phyloP scores from a whole-genome alignment of 2,888 invertebrate species.

The Meiosimyza platycephala region DNA sequence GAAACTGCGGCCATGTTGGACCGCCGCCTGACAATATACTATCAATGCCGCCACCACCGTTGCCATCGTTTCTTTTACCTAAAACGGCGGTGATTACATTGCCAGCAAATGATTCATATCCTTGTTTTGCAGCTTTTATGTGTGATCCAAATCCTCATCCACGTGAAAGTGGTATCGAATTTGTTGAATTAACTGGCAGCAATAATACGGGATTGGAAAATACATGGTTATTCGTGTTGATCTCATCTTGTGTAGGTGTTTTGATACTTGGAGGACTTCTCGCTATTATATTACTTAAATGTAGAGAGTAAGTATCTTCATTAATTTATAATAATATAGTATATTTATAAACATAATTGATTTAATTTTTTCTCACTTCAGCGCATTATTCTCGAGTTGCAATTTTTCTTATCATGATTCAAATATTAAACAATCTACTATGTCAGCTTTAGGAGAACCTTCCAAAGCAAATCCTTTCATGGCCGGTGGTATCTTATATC shows the following conservation, averaged over 20 bases:
- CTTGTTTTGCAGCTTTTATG: slow-evolving; percentile 74
- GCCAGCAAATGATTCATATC: slow-evolving; percentile 72
- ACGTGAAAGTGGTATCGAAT: slow-evolving; percentile 77
- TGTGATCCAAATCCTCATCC: slow-evolving; percentile 73
- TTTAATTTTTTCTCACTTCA: slow-evolving; percentile 28
- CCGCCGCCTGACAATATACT: slow-evolving; percentile 84
- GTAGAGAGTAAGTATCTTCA: slow-evolving; percentile 76
- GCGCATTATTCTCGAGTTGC: slow-evolving; percentile 56
- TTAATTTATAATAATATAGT: not conserved
- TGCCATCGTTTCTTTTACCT: slow-evolving; percentile 77
- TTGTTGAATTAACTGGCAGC: slow-evolving; percentile 83
- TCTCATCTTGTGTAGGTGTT: slow-evolving; percentile 83
- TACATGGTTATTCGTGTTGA: slow-evolving; percentile 84
- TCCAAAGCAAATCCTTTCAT: slow-evolving; percentile 67
- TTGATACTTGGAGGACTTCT: slow-evolving; percentile 82
- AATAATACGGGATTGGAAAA: slow-evolving; percentile 71
- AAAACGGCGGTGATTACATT: slow-evolving; percentile 57
- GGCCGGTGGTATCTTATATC: slow-evolving; percentile 72
- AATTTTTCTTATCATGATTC: slow-evolving; percentile 65
- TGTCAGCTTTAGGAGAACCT: slow-evolving; percentile 70
- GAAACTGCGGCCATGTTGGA: slow-evolving; percentile 63
- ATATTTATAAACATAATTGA: not conserved
- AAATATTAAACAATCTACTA: slow-evolving; percentile 70
- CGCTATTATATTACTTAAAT: slow-evolving; percentile 82
- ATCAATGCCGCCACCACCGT: slow-evolving; percentile 86